Percentiles rank a stretch among this genome's conserved stretches.
phyloP scores from a whole-genome alignment of 2,797 vertebrate species.

The Rhincodon typus region DNA sequence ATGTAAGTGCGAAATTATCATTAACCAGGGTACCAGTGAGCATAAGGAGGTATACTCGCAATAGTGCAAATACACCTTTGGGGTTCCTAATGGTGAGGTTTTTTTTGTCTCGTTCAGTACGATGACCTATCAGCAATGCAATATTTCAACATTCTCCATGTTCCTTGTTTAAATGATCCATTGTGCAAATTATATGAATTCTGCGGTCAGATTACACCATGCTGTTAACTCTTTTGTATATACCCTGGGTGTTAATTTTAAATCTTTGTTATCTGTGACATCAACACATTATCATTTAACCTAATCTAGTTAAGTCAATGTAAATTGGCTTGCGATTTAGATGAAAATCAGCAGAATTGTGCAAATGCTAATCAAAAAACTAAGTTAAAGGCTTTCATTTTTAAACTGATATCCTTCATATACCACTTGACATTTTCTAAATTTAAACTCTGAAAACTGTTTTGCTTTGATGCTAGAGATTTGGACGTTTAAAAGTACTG shows the following conservation, averaged over 20 bases:
- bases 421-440: background rate
- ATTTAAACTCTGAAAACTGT: background rate
- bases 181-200: background rate
- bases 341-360: background rate
- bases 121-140: background rate
- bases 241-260: background rate
- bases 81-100: background rate
- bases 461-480: background rate
- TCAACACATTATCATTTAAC: background rate
- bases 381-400: background rate
- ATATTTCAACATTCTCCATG: slow-evolving; percentile 18
- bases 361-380: background rate
- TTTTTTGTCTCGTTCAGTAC: too few species aligned
- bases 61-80: background rate
- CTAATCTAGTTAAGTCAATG: background rate
- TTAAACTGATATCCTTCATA: background rate
- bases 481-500: background rate
- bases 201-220: background rate
- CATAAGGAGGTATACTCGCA: too few species aligned
- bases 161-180: background rate
- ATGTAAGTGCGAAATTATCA: background rate
- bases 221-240: background rate
- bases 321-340: background rate
- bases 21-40: background rate
- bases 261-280: background rate